Conservation (phyloP, 2,797 vertebrate genomes). For the Dallia pectoralis region DNA sequence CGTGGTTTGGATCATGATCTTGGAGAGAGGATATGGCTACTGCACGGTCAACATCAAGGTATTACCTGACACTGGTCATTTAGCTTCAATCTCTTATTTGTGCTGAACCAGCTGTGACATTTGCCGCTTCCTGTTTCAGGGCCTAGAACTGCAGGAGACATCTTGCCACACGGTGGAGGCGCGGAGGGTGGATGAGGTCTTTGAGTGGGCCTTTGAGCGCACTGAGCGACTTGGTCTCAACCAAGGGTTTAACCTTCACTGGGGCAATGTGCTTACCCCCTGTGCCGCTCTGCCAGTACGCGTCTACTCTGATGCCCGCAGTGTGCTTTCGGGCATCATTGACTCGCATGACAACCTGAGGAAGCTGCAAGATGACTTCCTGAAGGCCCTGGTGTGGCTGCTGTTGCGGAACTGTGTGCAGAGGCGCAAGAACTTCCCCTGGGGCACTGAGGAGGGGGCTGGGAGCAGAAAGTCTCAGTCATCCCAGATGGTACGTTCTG, state of each 20-base stretch:
- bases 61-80: conserved; percentile 14
- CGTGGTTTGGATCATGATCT: conserved; percentile 92
- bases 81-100: not conserved
- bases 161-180: conserved; percentile 97
- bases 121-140: conserved; percentile 68
- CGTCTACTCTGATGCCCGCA: conserved; percentile 92
- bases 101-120: not conserved
- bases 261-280: conserved; percentile 89
- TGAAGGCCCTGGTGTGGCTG: conserved; percentile 92
- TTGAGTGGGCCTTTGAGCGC: conserved; percentile 87
- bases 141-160: conserved; percentile 95
- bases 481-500: conserved; percentile 63
- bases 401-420: conserved; percentile 86
- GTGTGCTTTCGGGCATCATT: conserved; percentile 91
- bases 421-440: conserved; percentile 66
- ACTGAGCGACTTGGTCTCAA: conserved; percentile 74
- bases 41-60: conserved; percentile 97
- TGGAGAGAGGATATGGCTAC: conserved; percentile 93
- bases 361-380: conserved; percentile 90
- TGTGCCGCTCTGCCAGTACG: conserved; percentile 83
- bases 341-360: conserved; percentile 92
- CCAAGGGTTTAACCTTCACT: conserved; percentile 85
- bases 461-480: conserved; percentile 70
- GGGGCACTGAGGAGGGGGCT: conserved; percentile 60
- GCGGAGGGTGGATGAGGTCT: conserved; percentile 91